Evolutionary conservation across 1,140 invertebrate species (phyloP), one percentile per base, ranked within the genome.

Genomic region (Rhagoletis pomonella): DNA sequence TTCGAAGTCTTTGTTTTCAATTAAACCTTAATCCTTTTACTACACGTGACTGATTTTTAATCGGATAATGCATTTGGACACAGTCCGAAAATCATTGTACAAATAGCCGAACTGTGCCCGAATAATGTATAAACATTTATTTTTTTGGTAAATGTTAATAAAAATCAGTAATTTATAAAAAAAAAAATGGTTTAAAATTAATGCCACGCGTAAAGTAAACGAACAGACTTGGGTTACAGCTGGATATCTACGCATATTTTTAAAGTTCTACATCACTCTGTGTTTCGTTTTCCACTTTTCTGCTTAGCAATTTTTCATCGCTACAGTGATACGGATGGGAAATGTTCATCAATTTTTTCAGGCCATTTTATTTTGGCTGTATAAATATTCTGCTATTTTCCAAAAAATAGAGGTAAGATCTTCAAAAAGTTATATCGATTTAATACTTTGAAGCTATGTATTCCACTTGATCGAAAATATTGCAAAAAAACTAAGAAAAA

Each of bases 351-450:
- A 50, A n/a, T 55, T 81, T 77, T 77, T 67, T 81, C 47, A 55
- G 73, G n/a, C 42, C 73, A 55, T 55, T 81, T 81, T 81, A n/a
- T 3, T 39, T 81, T 81, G 19, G 12, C 69, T 73, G 19, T n/a
- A 55, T 55, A 55, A 29, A 55, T 81, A 7, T 55, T 67, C 5
- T 67, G 29, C 29, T 29, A 29, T 29, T 29, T 29, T 29, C 29
- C 29, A 29, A 29, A 29, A 4, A 81, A 81, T 47, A 81, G n/a
- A 58, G 73, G 73, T 81, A 81, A 81, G 47, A 19, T 81, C 1
- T 3, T 14, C 12, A n/a, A 50, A 73, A 73, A n/a, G 7, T 19
- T 58, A 14, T 7, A 4, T 29, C n/a, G 14, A 29, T 29, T 50
- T n/a, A n/a, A 6, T 17, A 73, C 14, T 2, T 14, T 44, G 9